Evolutionary conservation across 2,888 invertebrate genomes (phyloP).

Genomic region (Abrostola tripartita): DNA sequence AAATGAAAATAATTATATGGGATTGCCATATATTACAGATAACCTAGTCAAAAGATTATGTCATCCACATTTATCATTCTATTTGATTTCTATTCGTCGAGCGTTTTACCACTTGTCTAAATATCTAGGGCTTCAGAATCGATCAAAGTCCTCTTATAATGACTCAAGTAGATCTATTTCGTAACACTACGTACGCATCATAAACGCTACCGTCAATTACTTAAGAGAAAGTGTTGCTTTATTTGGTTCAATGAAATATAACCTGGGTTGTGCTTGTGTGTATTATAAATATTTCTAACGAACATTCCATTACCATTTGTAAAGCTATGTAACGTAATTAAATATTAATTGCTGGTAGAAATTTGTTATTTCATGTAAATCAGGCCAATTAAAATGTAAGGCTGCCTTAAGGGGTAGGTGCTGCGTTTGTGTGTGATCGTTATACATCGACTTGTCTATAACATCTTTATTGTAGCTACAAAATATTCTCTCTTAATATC

Average conservation of each 20-base stretch:
- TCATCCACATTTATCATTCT: no score
- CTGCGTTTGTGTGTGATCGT: neutral
- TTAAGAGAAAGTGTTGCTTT: constrained; percentile 27
- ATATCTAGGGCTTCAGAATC: neutral
- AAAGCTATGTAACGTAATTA: constrained; percentile 20
- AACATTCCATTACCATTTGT: constrained; percentile 24
- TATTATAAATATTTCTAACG: constrained; percentile 39
- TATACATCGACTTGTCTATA: neutral
- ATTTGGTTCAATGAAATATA: constrained; percentile 41
- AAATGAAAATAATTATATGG: no score
- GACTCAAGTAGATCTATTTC: neutral
- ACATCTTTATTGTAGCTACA: neutral
- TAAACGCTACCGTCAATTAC: neutral
- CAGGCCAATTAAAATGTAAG: constrained; percentile 47
- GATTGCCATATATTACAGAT: no score
- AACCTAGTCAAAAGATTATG: no score
- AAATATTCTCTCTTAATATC: no score
- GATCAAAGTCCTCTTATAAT: neutral
- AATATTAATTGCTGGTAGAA: constrained; percentile 51
- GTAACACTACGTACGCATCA: neutral
- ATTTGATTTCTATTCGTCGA: constrained; percentile 17
- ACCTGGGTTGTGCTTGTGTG: constrained; percentile 10
- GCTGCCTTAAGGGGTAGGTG: constrained; percentile 43
- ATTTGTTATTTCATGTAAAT: constrained; percentile 55
- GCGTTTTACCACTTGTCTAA: constrained; percentile 12